Conservation (phyloP, 2,888 invertebrate species). For the Lochmaea crataegi region DNA sequence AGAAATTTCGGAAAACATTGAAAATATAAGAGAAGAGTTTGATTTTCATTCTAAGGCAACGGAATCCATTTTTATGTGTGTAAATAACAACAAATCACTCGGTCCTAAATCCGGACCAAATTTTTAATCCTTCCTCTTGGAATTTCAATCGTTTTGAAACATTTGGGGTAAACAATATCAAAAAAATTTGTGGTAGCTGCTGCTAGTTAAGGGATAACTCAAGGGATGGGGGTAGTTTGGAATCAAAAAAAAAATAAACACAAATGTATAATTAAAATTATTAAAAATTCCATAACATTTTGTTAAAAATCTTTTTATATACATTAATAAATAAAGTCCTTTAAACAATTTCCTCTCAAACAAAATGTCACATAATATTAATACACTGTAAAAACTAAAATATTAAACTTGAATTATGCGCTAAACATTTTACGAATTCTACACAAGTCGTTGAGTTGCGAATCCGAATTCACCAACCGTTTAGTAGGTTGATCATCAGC, state of each 20-base stretch:
- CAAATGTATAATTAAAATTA: conserved; percentile 30
- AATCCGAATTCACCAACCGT: conserved; percentile 40
- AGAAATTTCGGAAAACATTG: too few species aligned
- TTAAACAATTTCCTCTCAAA: conserved; percentile 4
- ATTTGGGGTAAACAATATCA: too few species aligned
- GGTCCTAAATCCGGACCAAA: too few species aligned
- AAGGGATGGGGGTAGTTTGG: too few species aligned
- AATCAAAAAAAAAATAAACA: conserved; percentile 18
- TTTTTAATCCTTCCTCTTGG: too few species aligned
- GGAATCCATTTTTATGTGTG: too few species aligned
- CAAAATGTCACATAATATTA: conserved; percentile 1
- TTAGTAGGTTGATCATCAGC: conserved; percentile 29
- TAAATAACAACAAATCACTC: too few species aligned
- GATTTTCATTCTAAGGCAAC: too few species aligned
- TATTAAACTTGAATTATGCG: conserved; percentile 27
- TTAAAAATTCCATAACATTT: conserved; percentile 41
- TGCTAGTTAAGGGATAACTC: too few species aligned
- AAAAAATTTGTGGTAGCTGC: too few species aligned
- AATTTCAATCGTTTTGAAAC: too few species aligned
- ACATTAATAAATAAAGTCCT: conserved; percentile 29
- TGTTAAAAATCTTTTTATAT: conserved; percentile 35
- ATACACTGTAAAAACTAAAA: conserved; percentile 3
- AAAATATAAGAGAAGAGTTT: too few species aligned
- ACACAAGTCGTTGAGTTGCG: conserved; percentile 41
- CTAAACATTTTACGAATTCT: conserved; percentile 43